phyloP scores from a whole-genome alignment of 2,113 vertebrate species.

The Cygnus atratus region DNA sequence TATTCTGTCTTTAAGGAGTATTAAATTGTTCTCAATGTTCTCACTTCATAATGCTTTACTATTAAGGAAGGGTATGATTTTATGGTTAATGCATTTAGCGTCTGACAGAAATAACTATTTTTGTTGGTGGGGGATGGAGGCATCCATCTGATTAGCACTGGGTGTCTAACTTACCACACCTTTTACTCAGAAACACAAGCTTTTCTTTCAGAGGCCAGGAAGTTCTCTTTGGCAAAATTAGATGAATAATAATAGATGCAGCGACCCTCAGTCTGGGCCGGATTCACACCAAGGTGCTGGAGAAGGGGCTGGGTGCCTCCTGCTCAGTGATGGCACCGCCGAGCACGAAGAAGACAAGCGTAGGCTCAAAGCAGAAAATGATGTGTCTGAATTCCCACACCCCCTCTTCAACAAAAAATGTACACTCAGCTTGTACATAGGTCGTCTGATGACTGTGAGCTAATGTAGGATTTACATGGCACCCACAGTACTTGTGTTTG shows the following conservation, averaged over 20 bases:
- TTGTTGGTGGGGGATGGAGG: neutral
- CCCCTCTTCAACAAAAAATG: neutral
- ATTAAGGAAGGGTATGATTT: constrained; percentile 9
- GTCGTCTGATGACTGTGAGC: neutral
- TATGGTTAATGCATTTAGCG: neutral
- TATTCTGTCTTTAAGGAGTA: neutral
- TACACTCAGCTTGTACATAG: neutral
- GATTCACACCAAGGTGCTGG: neutral
- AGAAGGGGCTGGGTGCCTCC: rapidly evolving
- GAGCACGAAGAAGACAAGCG: too few species aligned
- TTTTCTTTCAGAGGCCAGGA: neutral
- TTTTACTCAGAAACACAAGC: neutral
- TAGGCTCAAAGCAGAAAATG: neutral
- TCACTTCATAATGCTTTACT: neutral
- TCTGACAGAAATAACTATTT: neutral
- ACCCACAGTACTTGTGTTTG: too few species aligned
- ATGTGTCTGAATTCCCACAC: neutral
- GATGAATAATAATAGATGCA: neutral
- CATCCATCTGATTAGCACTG: neutral
- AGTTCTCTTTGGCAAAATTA: neutral
- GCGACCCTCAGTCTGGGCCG: neutral
- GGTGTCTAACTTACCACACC: neutral
- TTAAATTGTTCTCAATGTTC: neutral
- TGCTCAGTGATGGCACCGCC: neutral
- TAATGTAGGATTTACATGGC: neutral